Percentiles rank a stretch among this genome's conserved stretches.
phyloP scores from a whole-genome alignment of 2,888 invertebrate species.

The Cactoblastis cactorum region DNA sequence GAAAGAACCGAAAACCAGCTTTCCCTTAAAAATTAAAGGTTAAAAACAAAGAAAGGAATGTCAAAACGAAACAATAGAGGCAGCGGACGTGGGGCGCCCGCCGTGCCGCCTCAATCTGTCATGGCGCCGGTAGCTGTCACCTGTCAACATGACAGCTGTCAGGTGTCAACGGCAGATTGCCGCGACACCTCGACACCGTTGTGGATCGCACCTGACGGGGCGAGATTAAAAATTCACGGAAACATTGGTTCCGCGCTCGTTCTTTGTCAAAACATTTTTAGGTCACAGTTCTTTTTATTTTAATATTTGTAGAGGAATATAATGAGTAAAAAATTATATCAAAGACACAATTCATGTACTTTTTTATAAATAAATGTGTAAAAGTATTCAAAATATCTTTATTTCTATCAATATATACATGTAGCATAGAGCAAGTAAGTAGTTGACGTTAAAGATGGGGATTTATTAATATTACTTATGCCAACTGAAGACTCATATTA shows the following conservation, averaged over 20 bases:
- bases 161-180: slow-evolving; percentile 52
- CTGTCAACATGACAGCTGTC: slow-evolving; percentile 50
- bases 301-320: not conserved
- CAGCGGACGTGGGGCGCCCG: slow-evolving; percentile 42
- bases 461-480: too few relatives aligned
- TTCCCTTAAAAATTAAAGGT: slow-evolving; percentile 21
- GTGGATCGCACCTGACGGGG: slow-evolving; percentile 40
- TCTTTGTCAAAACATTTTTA: not conserved
- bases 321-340: too few relatives aligned
- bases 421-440: too few relatives aligned
- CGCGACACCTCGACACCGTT: slow-evolving; percentile 40
- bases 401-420: too few relatives aligned
- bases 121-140: slow-evolving; percentile 49
- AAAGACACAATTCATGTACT: too few relatives aligned
- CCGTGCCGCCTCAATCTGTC: slow-evolving; percentile 68
- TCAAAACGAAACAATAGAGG: slow-evolving; percentile 38
- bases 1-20: not conserved
- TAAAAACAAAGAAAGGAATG: slow-evolving; percentile 42
- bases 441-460: too few relatives aligned
- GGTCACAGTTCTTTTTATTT: slow-evolving; percentile 1
- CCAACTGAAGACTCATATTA: too few relatives aligned
- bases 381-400: too few relatives aligned
- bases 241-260: slow-evolving; percentile 3
- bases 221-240: slow-evolving; percentile 25
- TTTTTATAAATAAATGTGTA: too few relatives aligned